Base-by-base conservation (phyloP, 2,113 vertebrate genomes). In the Synchiropus splendidus region DNA sequence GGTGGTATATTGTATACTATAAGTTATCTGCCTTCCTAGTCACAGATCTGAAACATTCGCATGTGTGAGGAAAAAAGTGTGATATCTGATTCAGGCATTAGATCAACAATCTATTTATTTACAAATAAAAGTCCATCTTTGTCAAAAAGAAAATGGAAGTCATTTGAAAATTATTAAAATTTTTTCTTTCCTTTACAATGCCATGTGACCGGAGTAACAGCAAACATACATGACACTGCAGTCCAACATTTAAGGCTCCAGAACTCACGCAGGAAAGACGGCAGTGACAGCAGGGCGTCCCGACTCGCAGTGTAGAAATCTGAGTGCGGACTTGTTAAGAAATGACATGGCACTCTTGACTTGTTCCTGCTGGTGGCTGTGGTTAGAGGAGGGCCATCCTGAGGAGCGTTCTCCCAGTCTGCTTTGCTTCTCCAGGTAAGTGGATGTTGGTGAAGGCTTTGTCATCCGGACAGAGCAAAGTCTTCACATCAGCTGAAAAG, bases 251-350 rank as follows among this genome's bases (percentile, higher is more conserved):
- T 33, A 15, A 4, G 31, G 35, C 46, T 38, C 42, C 11, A 33
- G 15, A 11, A n/a, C 13, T 42, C 10, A 2, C 21, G 32, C 31
- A 13, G 18, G 37, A 39, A 51, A 45, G 56, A 50, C 17, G 59
- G 67, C 60, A 67, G 66, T 65, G 67, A 50, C 43, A 50, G 60
- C 27, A 16, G 45, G 15, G 37, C 40, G 10, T 6, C 42, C 40
- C 48, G 27, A 14, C 40, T 36, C 14, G 3, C 40, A 42, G 46
- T 39, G 46, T 39, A 15, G 43, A 33, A 36, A 6, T 45, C 2
- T 16, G 36, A 6, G n/a, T 8, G 15, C 36, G 12, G 13, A 18
- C 12, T 18, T 30, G 18, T 17, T n/a, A n/a, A 27, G 21, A 27
- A 27, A 27, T 8, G 21, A 27, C 21, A 27, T 27, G 21, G 21